Base-by-base conservation (phyloP, 2,797 vertebrate species). In the Periparus ater region DNA sequence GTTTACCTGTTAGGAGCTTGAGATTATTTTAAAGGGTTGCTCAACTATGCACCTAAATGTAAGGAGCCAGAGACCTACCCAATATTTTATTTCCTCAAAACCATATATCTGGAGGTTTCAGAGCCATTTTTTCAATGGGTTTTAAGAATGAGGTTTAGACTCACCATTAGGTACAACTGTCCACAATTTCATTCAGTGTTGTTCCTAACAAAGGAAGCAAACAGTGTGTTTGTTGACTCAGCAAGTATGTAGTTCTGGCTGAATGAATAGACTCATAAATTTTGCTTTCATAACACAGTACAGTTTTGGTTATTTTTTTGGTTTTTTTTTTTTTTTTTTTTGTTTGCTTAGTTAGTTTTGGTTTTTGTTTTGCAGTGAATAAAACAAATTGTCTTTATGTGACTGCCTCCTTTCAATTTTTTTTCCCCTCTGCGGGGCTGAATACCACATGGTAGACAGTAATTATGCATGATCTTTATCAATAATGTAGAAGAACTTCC, bases 391-490 rank as follows among this genome's bases (percentile, higher is more conserved):
- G 44, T 72, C 11, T 95, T 92, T 85, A 67, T 54, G n/a, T 67
- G 47, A 29, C 38, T 81, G 21, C 3, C 6, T 95, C 16, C 6
- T 82, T 67, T 92, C 85, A 18, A 58, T 89, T 91, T 84, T 32
- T 13, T 85, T 95, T 95, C 84, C 25, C 21, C 92, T 21, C 85
- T 89, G 86, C 25, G 23, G 67, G 16, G 13, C 53, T 84, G 82
- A 96, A 81, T 75, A 55, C 62, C 88, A 95, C 85, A 95, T 79
- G 51, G 48, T 83, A 48, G 63, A 76, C 67, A 96, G 89, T 81
- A 97, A 97, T 97, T 96, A 97, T 85, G 93, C 36, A 97, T 87
- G n/a, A 85, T 91, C 34, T 87, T 88, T 91, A 92, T 97, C 45
- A 96, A 94, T 96, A 91, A 95, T 96, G 92, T 66, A 96, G 68